Conservation (phyloP, 2,797 vertebrate genomes). For the Mormyrus hasselquistii region DNA sequence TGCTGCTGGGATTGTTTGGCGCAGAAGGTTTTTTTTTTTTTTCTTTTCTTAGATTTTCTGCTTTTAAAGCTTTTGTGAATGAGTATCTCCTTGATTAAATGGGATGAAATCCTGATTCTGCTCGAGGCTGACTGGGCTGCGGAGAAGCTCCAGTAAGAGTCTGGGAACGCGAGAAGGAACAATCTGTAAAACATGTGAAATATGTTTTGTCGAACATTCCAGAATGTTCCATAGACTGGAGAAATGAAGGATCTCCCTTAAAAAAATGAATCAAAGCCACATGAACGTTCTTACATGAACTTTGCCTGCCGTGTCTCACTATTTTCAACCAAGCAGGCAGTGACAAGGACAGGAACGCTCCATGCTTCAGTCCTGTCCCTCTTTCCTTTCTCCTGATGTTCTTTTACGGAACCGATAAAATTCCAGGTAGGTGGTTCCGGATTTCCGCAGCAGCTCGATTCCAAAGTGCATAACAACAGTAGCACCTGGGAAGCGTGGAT, state of each 20-base stretch:
- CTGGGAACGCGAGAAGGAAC: not conserved
- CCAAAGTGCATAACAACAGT: constrained; percentile 21
- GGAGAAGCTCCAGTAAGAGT: not conserved
- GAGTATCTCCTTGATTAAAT: not conserved
- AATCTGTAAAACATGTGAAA: constrained; percentile 2
- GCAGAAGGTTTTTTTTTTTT: not conserved
- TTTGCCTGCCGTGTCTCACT: not conserved
- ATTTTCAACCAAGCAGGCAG: not conserved
- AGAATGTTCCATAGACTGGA: not conserved
- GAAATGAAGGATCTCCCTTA: not conserved
- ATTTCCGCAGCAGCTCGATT: constrained; percentile 31
- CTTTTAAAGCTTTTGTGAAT: not conserved
- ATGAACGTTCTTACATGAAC: not conserved
- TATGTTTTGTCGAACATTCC: not conserved
- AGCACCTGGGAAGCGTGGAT: constrained; percentile 36
- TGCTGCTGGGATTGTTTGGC: not conserved
- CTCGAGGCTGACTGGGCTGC: not conserved
- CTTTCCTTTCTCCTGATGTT: constrained; percentile 32
- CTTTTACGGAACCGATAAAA: constrained; percentile 30
- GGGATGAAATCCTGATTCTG: not conserved
- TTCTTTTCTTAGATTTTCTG: not conserved
- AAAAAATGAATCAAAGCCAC: not conserved
- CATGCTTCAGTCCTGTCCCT: constrained; percentile 23
- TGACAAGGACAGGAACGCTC: not conserved
- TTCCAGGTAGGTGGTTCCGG: constrained; percentile 35